Percentiles rank a stretch among this genome's conserved stretches.
Evolutionary conservation across 2,113 vertebrate genomes (phyloP).

Genomic region (Panurus biarmicus): DNA sequence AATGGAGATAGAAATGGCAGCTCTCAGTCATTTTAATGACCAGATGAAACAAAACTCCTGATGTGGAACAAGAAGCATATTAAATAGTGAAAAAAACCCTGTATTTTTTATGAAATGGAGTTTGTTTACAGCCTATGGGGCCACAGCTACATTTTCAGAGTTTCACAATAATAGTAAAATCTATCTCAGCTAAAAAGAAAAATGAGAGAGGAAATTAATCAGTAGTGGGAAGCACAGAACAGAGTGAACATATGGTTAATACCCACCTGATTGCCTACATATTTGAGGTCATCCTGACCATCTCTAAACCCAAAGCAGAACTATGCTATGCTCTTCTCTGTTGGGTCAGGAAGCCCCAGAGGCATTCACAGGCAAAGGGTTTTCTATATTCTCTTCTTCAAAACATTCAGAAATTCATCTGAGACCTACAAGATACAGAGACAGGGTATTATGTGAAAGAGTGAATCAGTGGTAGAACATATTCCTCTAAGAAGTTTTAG

Average conservation of each 20-base stretch:
- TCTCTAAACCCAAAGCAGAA: background rate
- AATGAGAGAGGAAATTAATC: background rate
- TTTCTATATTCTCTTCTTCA: background rate
- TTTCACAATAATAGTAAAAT: background rate
- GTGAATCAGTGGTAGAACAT: background rate
- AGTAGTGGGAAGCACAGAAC: background rate
- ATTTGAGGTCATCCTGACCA: background rate
- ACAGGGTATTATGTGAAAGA: background rate
- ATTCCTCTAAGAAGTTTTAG: background rate
- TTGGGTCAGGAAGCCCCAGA: background rate
- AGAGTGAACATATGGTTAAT: background rate
- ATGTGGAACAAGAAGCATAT: background rate
- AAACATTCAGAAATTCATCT: background rate
- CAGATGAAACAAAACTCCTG: background rate
- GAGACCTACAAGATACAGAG: background rate
- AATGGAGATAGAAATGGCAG: background rate
- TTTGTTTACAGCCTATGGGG: background rate
- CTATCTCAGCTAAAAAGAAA: background rate
- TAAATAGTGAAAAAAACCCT: background rate
- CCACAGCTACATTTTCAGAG: background rate
- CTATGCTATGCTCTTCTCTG: background rate
- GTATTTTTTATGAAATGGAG: background rate
- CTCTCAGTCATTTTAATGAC: background rate
- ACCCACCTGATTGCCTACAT: background rate
- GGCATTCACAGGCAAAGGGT: background rate